Evolutionary conservation across 2,797 vertebrate genomes (phyloP), one percentile per base, ranked within the genome.

Genomic region (Characodon lateralis): DNA sequence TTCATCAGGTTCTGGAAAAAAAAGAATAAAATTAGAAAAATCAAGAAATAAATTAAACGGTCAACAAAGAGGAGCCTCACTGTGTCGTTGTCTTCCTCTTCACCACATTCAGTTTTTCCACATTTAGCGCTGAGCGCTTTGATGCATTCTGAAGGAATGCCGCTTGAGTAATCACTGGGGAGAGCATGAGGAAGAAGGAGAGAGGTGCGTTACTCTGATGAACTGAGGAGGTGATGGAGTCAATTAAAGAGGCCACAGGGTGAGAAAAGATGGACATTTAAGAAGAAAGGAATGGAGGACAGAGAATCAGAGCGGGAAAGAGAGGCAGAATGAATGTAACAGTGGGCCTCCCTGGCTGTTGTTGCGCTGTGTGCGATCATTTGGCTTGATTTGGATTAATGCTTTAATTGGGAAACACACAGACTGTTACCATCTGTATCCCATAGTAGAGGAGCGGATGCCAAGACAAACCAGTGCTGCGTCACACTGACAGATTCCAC

Each of bases 311-410:
- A 81, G 79, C 78, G 82, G 83, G 77, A 82, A 78, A 71, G 76
- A 85, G 74, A 86, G 78, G 81, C 65, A 83, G 71, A 90, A 84
- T 83, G 87, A 73, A 89, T 78, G 81, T 39, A 78, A 85, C 72
- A 74, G 86, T 24, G 84, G 90, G 92, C 88, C 90, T 91, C 91
- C 85, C 80, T 93, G 89, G 83, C 91, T 81, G 87, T 91, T 74
- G 87, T 91, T 89, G 87, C 87, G 71, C 89, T 28, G 85, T 89
- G 92, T 93, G 93, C 85, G 91, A 94, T 94, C 92, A 92, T 94
- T 94, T 92, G 84, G 87, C 91, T 92, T 95, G 94, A 96, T 96
- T 96, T 96, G 94, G 93, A 96, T 95, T 95, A 96, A 96, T 95
- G 94, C 92, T 95, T 95, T 95, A 96, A 95, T 95, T 95, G 94